phyloP scores from a whole-genome alignment of 2,888 invertebrate species.

The Tenthredo livida region DNA sequence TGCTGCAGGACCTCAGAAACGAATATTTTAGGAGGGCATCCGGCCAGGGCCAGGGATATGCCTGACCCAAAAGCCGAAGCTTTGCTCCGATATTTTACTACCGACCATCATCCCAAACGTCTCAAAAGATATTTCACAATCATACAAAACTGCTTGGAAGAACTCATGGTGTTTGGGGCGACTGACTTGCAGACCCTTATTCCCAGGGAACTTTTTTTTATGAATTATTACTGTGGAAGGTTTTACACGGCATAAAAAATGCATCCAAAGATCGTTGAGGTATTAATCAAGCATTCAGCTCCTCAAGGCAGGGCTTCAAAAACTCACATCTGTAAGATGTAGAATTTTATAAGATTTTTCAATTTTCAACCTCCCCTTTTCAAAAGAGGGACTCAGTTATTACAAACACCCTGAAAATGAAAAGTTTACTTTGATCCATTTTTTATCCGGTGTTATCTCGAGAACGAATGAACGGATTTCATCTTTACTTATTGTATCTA shows the following conservation, averaged over 20 bases:
- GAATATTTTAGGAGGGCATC: conserved; percentile 38
- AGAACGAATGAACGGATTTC: no score
- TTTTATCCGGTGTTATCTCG: no score
- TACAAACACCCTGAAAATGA: no score
- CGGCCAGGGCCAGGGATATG: conserved; percentile 18
- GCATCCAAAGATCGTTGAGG: not conserved
- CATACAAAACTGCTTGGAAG: conserved; percentile 9
- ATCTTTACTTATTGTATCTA: no score
- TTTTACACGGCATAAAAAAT: not conserved
- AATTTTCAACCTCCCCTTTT: not conserved
- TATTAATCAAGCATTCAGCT: not conserved
- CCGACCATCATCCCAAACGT: conserved; percentile 7
- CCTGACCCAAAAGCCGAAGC: conserved; percentile 19
- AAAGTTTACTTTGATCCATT: no score
- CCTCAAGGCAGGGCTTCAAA: not conserved
- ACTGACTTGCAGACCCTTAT: not conserved
- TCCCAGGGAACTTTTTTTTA: not conserved
- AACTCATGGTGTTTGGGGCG: not conserved
- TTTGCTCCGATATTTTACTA: conserved; percentile 25
- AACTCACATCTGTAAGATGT: not conserved
- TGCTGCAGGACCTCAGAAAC: conserved; percentile 1
- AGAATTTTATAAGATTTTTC: not conserved
- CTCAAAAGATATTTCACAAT: conserved; percentile 23
- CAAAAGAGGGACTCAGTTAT: no score
- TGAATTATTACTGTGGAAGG: not conserved